phyloP scores from a whole-genome alignment of 1,140 invertebrate genomes.

The Caenorhabditis tropicalis region DNA sequence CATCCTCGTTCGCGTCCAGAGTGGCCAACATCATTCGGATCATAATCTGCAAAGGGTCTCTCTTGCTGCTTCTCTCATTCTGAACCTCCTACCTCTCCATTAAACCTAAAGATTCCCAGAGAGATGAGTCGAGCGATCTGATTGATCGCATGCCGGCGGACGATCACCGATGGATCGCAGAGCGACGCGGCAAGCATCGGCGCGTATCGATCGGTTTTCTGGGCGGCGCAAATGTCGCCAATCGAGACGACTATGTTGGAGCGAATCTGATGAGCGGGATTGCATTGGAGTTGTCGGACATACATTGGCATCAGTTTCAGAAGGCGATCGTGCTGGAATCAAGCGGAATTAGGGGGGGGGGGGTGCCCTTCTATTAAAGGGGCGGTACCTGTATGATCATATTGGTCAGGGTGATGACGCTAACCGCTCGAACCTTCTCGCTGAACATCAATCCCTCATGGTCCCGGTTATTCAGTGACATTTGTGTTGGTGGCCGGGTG shows the following conservation, averaged over 20 bases:
- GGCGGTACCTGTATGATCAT: no score
- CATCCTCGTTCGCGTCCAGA: slow-evolving; percentile 19
- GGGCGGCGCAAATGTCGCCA: neutral
- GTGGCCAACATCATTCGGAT: slow-evolving; percentile 16
- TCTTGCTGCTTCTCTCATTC: no score
- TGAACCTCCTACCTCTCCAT: neutral
- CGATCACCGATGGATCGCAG: neutral
- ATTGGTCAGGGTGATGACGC: neutral
- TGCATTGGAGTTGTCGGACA: neutral
- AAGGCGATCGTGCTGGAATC: neutral
- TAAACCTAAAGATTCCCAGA: neutral
- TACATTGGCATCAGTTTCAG: slow-evolving; percentile 6
- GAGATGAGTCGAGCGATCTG: slow-evolving; percentile 17
- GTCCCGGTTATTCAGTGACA: neutral
- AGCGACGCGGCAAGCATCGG: slow-evolving; percentile 6
- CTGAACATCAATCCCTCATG: neutral
- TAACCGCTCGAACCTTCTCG: neutral
- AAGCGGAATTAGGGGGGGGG: neutral
- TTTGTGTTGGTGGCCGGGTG: neutral
- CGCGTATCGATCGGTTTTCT: slow-evolving; percentile 17
- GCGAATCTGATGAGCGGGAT: slow-evolving; percentile 20
- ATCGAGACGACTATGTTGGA: neutral
- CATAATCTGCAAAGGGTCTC: slow-evolving; percentile 10
- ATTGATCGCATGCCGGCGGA: slow-evolving; percentile 25
- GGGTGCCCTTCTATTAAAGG: no score